phyloP scores from a whole-genome alignment of 2,797 vertebrate species.

The Muscicapa comitata region DNA sequence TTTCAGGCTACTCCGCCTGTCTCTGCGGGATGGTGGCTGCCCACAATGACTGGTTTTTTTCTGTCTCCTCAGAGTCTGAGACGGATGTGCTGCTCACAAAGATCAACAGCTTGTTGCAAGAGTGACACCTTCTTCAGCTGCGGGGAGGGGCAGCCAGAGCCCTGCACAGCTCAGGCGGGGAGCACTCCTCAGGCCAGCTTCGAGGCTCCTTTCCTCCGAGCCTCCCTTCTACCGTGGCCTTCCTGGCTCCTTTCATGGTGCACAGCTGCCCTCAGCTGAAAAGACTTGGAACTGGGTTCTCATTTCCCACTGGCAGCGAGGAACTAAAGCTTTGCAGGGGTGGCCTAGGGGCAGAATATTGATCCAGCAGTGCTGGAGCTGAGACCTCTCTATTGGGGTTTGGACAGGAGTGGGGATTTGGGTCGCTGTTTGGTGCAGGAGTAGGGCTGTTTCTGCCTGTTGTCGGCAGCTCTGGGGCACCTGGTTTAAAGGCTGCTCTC shows the following conservation, averaged over 20 bases:
- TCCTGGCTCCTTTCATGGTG: background rate
- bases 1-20: background rate
- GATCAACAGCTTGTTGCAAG: constrained; percentile 65
- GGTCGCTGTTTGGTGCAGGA: background rate
- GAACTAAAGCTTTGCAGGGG: background rate
- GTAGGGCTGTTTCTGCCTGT: background rate
- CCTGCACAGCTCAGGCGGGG: background rate
- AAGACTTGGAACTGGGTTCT: background rate
- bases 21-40: background rate
- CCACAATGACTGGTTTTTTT: background rate
- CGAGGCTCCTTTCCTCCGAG: background rate
- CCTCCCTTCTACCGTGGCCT: background rate
- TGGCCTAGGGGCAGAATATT: background rate
- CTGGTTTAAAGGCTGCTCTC: background rate
- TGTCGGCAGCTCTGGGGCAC: background rate
- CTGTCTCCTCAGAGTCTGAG: constrained; percentile 28
- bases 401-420: background rate
- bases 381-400: background rate
- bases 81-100: constrained; percentile 57
- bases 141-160: background rate
- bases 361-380: background rate
- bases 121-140: background rate
- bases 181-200: background rate
- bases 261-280: constrained; percentile 1
- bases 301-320: background rate